phyloP scores from a whole-genome alignment of 2,113 vertebrate genomes.

The Colius striatus region DNA sequence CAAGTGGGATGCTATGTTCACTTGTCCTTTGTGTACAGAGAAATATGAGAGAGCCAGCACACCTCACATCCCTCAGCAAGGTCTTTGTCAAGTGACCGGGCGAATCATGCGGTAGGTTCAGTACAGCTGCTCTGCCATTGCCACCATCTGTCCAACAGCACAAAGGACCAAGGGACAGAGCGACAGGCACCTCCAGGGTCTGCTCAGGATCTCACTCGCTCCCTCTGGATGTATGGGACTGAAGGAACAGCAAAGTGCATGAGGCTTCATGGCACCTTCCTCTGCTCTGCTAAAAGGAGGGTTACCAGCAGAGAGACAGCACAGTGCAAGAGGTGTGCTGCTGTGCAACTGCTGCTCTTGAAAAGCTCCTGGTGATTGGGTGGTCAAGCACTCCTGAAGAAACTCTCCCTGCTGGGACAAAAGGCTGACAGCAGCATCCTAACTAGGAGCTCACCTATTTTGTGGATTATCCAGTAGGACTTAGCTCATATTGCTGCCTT shows the following conservation, averaged over 20 bases:
- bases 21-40: accelerated
- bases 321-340: accelerated
- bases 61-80: neutral
- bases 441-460: neutral
- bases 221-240: neutral
- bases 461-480: accelerated
- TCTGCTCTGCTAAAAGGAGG: neutral
- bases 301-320: neutral
- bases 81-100: accelerated
- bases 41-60: accelerated
- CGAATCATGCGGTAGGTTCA: accelerated
- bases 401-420: neutral
- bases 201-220: neutral
- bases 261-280: neutral
- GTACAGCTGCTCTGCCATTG: neutral
- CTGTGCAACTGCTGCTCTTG: accelerated
- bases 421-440: neutral
- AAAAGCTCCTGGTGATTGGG: neutral
- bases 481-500: neutral
- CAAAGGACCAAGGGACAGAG: neutral
- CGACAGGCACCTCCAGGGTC: accelerated
- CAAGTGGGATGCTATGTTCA: neutral
- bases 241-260: neutral
- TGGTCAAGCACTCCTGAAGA: neutral
- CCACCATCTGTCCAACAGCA: neutral